Conservation (phyloP, 2,888 invertebrate species). For the Diaprepes abbreviatus region DNA sequence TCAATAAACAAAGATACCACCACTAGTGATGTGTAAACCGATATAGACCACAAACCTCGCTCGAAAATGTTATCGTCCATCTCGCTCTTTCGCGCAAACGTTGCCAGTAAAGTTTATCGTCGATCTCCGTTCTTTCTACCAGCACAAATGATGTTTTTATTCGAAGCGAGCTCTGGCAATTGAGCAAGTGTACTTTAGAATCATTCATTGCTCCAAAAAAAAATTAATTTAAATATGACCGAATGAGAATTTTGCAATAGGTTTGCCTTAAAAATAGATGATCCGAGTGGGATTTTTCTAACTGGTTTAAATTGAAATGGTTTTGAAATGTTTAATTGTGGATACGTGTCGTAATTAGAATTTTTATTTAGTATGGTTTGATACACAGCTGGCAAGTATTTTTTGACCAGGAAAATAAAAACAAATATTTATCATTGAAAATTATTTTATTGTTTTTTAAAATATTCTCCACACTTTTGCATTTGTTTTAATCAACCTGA, state of each 20-base stretch:
- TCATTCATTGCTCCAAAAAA: conserved; percentile 28
- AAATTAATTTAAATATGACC: conserved; percentile 17
- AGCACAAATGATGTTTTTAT: background rate
- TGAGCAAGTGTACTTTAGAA: conserved; percentile 28
- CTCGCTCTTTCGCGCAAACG: background rate
- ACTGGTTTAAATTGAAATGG: conserved; percentile 3
- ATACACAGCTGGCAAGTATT: background rate
- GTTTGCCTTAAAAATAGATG: conserved; percentile 26
- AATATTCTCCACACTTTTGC: too few species aligned
- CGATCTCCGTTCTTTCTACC: background rate
- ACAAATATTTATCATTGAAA: too few species aligned
- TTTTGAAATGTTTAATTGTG: conserved; percentile 15
- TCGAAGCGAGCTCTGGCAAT: background rate
- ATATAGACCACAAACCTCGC: background rate
- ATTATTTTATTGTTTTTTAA: too few species aligned
- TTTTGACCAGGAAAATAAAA: too few species aligned
- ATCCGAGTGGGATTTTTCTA: conserved; percentile 21
- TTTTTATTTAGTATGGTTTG: background rate
- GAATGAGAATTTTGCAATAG: conserved; percentile 29
- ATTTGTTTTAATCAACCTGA: too few species aligned
- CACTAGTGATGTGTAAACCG: conserved; percentile 1
- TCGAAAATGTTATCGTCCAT: too few species aligned
- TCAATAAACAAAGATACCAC: conserved; percentile 28
- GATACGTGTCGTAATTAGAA: conserved; percentile 1
- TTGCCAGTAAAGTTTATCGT: background rate